phyloP scores from a whole-genome alignment of 2,797 vertebrate genomes.

The Ibycter americanus region DNA sequence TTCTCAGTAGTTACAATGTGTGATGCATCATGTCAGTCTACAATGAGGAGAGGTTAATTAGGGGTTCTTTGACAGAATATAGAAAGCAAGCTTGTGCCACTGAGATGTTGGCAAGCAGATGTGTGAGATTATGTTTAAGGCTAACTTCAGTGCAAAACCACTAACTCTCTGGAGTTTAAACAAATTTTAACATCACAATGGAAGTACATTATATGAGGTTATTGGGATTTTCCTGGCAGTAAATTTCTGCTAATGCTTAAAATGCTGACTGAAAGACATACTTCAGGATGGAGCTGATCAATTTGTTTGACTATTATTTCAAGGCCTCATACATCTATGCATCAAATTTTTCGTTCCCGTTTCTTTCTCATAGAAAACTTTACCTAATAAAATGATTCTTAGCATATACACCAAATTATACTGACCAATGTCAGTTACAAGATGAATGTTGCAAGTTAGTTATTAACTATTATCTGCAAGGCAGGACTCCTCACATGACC shows the following conservation, averaged over 20 bases:
- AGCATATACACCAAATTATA: not conserved
- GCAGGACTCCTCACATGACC: not conserved
- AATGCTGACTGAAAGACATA: not conserved
- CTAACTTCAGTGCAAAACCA: not conserved
- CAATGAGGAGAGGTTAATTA: conserved; percentile 12
- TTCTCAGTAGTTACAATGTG: not conserved
- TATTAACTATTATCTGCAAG: not conserved
- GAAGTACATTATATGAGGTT: not conserved
- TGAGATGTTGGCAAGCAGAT: not conserved
- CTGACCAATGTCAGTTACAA: not conserved
- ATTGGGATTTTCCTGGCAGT: not conserved
- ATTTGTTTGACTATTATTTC: not conserved
- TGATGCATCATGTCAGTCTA: not conserved
- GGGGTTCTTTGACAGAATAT: not conserved
- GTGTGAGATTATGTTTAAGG: not conserved
- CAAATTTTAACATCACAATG: not conserved
- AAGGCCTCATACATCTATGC: not conserved
- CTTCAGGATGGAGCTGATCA: not conserved
- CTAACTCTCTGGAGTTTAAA: not conserved
- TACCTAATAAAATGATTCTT: not conserved
- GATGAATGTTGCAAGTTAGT: not conserved
- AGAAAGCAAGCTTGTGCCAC: not conserved
- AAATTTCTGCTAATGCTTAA: not conserved
- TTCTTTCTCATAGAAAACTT: not conserved
- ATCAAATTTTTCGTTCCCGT: not conserved